A percentile compares a stretch with the other conserved stretches of the same genome.
phyloP scores from a whole-genome alignment of 1,140 invertebrate species.

The Stegodyphus mimosarum region DNA sequence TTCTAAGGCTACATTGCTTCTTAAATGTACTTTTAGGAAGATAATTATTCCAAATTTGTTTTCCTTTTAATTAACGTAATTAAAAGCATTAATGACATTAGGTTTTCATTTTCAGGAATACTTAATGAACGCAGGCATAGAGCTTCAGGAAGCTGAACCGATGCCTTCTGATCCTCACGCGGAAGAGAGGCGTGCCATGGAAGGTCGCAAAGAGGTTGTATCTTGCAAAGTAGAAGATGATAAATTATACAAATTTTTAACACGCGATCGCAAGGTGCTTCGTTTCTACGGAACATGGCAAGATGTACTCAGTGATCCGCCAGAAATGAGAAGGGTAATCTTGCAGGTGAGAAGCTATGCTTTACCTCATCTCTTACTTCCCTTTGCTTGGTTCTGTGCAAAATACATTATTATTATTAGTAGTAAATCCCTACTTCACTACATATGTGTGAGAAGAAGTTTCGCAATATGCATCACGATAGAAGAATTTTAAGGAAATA shows the following conservation, averaged over 20 bases:
- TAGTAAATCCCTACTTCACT: too few relatives aligned
- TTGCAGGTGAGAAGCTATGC: background rate
- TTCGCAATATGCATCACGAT: too few relatives aligned
- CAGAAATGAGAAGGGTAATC: conserved; percentile 24
- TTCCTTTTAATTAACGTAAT: too few relatives aligned
- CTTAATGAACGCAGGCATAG: conserved; percentile 83
- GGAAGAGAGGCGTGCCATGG: conserved; percentile 55
- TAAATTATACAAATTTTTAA: conserved; percentile 74
- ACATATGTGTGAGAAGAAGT: too few relatives aligned
- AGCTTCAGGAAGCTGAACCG: conserved; percentile 78
- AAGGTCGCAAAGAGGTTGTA: background rate
- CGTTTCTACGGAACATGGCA: conserved; percentile 85
- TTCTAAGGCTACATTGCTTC: too few relatives aligned
- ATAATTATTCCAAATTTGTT: too few relatives aligned
- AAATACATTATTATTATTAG: too few relatives aligned
- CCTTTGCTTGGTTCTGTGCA: too few relatives aligned
- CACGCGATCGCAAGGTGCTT: conserved; percentile 79
- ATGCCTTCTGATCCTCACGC: conserved; percentile 78
- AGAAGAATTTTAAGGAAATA: too few relatives aligned
- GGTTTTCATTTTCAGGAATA: conserved; percentile 74
- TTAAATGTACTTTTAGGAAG: too few relatives aligned
- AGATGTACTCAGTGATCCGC: conserved; percentile 69
- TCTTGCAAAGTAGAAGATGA: conserved; percentile 66
- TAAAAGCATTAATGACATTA: too few relatives aligned
- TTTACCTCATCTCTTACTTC: too few relatives aligned